A percentile compares a stretch with the other conserved stretches of the same genome.
Conservation (phyloP, 2,797 vertebrate species). For the Malacoraja senta region DNA sequence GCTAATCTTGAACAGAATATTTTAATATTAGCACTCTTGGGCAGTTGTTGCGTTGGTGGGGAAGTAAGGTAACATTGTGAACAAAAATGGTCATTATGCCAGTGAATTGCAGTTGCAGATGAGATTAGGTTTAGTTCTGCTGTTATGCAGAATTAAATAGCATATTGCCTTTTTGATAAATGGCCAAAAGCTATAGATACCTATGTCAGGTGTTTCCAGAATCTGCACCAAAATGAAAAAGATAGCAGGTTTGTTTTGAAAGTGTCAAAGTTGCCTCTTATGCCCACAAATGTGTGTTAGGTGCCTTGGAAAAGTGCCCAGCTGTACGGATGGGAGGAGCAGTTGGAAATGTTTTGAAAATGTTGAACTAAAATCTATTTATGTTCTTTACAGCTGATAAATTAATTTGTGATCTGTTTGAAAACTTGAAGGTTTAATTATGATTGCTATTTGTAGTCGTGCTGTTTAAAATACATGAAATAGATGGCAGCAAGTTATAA, state of each 20-base stretch:
- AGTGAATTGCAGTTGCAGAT: not conserved
- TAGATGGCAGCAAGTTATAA: not conserved
- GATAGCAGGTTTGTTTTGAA: not conserved
- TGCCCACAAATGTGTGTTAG: not conserved
- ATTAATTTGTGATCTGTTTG: constrained; percentile 24
- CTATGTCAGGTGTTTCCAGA: not conserved
- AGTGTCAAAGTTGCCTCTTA: not conserved
- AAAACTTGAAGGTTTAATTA: constrained; percentile 28
- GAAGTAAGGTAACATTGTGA: not conserved
- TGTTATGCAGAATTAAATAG: not conserved
- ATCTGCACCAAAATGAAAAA: not conserved
- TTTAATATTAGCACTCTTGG: not conserved
- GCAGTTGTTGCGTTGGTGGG: not conserved
- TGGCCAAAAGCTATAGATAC: not conserved
- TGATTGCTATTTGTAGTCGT: constrained; percentile 18
- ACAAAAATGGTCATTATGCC: not conserved
- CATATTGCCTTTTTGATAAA: not conserved
- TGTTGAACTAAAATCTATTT: constrained; percentile 12
- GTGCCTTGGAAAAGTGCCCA: not conserved
- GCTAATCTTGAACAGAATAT: not conserved
- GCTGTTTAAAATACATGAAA: constrained; percentile 10
- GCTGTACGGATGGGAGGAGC: not conserved
- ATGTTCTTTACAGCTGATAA: constrained; percentile 17
- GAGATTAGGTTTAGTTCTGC: not conserved
- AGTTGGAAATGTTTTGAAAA: constrained; percentile 12